These are phyloP conservation scores for Menura novaehollandiae DNA, from an alignment of 2,113 vertebrate species.

Conservation along the genomic window DNA sequence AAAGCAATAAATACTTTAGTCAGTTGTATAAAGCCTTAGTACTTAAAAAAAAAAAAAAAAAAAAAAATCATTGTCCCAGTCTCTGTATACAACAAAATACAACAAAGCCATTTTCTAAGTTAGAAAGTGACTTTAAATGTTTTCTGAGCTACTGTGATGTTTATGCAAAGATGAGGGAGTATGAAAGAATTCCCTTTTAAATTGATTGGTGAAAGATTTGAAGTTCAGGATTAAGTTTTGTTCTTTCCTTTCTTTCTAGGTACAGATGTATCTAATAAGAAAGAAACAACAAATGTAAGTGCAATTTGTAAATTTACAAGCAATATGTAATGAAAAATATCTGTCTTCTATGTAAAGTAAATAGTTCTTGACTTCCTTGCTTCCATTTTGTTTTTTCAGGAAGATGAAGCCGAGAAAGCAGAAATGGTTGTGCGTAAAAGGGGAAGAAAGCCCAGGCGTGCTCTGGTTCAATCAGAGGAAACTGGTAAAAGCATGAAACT, in stretches of 20 bases:
- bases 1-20: not conserved
- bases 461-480: slow-evolving; percentile 68
- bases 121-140: not conserved
- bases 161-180: not conserved
- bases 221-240: not conserved
- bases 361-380: not conserved
- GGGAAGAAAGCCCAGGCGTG: slow-evolving; percentile 71
- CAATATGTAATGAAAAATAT: not conserved
- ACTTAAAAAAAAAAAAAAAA: not conserved
- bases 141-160: not conserved
- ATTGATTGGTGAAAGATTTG: not conserved
- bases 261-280: slow-evolving; percentile 55
- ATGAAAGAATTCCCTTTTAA: not conserved
- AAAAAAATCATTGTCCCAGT: not conserved
- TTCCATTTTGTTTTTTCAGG: slow-evolving; percentile 48
- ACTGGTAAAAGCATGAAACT: slow-evolving; percentile 71
- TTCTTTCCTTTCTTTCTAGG: slow-evolving; percentile 26
- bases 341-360: not conserved
- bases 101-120: not conserved
- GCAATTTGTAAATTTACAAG: not conserved
- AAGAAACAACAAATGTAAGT: slow-evolving; percentile 71
- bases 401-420: slow-evolving; percentile 58
- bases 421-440: slow-evolving; percentile 53
- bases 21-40: not conserved
- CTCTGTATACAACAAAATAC: not conserved